These are phyloP conservation scores for Melipona quadrifasciata DNA, from an alignment of 1,140 invertebrate species.

Conservation along the genomic window DNA sequence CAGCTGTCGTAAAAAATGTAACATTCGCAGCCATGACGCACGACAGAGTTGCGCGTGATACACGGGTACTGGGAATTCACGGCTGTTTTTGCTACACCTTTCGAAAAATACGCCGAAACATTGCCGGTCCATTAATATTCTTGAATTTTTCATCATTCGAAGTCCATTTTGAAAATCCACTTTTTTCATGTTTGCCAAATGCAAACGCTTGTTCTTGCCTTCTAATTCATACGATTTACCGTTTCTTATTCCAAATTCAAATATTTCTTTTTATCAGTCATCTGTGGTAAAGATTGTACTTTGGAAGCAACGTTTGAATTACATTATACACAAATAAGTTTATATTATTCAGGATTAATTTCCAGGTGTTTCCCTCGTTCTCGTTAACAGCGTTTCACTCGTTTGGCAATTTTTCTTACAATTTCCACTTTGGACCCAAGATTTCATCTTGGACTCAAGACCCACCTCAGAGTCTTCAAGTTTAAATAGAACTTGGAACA, in stretches of 20 bases:
- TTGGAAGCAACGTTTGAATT: neutral
- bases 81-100: neutral
- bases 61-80: neutral
- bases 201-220: neutral
- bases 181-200: neutral
- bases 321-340: neutral
- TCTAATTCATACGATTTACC: neutral
- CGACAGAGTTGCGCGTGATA: neutral
- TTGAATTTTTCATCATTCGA: constrained; percentile 11
- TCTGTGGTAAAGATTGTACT: too few species aligned
- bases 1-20: constrained; percentile 28
- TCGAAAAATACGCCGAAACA: neutral
- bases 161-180: neutral
- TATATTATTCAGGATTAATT: too few species aligned
- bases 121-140: neutral
- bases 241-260: neutral
- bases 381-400: neutral
- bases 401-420: too few species aligned
- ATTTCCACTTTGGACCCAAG: neutral
- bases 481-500: neutral
- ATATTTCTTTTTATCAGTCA: neutral
- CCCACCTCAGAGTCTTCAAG: too few species aligned
- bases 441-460: too few species aligned
- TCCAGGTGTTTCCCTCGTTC: neutral
- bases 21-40: neutral